phyloP scores from a whole-genome alignment of 2,797 vertebrate genomes.

The Enteromius unitaeniatus region DNA sequence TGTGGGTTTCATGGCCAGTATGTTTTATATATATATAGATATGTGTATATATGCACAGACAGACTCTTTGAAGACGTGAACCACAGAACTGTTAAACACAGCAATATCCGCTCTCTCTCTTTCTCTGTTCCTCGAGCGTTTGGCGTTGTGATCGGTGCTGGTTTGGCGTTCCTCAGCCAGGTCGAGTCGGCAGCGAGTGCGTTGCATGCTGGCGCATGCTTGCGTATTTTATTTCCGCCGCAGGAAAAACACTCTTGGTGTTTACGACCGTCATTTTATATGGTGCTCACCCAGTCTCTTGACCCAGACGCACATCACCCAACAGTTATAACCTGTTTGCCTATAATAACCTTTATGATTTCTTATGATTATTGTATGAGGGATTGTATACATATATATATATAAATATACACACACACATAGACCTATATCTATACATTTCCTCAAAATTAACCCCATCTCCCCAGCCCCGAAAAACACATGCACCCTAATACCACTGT shows the following conservation, averaged over 20 bases:
- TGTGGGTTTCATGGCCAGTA: too few relatives aligned
- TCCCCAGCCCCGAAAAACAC: conserved; percentile 69
- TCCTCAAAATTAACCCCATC: conserved; percentile 67
- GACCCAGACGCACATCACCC: conserved; percentile 49
- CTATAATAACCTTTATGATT: conserved; percentile 68
- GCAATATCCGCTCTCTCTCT: conserved; percentile 43
- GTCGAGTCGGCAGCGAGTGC: conserved; percentile 52
- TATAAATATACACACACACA: conserved; percentile 58
- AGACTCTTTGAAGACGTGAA: conserved; percentile 25
- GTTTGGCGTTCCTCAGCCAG: conserved; percentile 46
- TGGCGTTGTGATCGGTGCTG: conserved; percentile 42
- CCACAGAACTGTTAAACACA: conserved; percentile 24
- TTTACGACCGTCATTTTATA: conserved; percentile 42
- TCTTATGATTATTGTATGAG: conserved; percentile 67
- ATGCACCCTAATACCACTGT: conserved; percentile 79
- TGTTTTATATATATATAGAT: background rate
- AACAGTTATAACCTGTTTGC: conserved; percentile 71
- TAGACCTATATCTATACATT: conserved; percentile 74
- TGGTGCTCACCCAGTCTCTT: conserved; percentile 47
- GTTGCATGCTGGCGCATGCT: conserved; percentile 56
- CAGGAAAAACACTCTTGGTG: conserved; percentile 42
- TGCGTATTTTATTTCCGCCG: conserved; percentile 33
- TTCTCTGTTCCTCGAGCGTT: conserved; percentile 34
- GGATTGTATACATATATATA: conserved; percentile 58
- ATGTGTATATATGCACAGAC: conserved; percentile 36